Percentiles rank a stretch among this genome's conserved stretches.
Evolutionary conservation across 2,797 vertebrate species (phyloP).

Genomic region (Pelochelys cantorii): DNA sequence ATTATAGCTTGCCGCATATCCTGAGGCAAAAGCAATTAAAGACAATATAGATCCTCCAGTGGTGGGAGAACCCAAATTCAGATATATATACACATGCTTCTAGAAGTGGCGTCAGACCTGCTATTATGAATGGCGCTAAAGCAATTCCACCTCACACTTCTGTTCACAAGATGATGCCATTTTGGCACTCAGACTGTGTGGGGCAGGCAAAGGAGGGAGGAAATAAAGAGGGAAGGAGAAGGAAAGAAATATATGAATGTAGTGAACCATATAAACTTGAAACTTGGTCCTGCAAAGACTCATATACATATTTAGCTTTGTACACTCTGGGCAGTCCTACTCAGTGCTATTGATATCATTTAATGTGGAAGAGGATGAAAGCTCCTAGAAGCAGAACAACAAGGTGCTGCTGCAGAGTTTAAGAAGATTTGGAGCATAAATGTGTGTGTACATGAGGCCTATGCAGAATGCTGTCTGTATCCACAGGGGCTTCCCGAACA

Average conservation of each 20-base stretch:
- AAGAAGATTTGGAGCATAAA: neutral
- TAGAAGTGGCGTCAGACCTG: neutral
- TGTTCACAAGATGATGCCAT: neutral
- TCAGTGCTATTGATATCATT: neutral
- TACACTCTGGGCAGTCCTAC: neutral
- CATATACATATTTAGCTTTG: neutral
- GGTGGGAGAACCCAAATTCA: neutral
- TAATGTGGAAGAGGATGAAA: neutral
- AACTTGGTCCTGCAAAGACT: neutral
- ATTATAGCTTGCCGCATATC: neutral
- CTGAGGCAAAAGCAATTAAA: slow-evolving; percentile 30
- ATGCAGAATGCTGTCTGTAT: neutral
- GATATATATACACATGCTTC: neutral
- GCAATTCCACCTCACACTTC: accelerated
- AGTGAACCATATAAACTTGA: neutral
- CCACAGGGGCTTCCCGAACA: neutral
- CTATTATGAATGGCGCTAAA: neutral
- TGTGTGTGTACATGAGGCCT: neutral
- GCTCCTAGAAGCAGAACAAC: neutral
- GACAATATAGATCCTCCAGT: neutral
- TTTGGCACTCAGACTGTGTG: neutral
- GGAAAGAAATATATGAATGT: neutral
- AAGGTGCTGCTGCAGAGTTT: neutral
- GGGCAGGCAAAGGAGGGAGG: neutral
- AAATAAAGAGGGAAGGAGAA: neutral